phyloP scores from a whole-genome alignment of 2,113 vertebrate species.

The Erinaceus europaeus region DNA sequence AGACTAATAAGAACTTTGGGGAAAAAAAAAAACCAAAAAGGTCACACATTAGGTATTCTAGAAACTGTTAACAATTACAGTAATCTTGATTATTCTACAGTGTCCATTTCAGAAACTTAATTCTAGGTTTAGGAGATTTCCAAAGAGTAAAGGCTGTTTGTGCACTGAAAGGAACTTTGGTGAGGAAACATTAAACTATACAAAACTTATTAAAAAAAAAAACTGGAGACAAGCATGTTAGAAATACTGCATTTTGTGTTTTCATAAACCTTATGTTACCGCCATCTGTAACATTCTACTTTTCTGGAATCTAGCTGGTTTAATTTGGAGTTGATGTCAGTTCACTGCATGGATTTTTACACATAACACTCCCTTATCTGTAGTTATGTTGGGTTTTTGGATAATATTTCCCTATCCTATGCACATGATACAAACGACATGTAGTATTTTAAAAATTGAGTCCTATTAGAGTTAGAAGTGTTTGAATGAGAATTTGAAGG shows the following conservation, averaged over 20 bases:
- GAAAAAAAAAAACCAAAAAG: slow-evolving; percentile 41
- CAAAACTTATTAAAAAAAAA: slow-evolving; percentile 71
- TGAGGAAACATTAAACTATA: slow-evolving; percentile 66
- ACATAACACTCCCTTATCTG: slow-evolving; percentile 27
- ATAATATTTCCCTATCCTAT: slow-evolving; percentile 31
- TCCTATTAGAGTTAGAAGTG: background rate
- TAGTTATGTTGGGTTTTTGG: background rate
- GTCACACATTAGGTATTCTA: slow-evolving; percentile 38
- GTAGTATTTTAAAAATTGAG: background rate
- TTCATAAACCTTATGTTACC: slow-evolving; percentile 74
- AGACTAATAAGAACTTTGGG: slow-evolving; percentile 53
- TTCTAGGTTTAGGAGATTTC: slow-evolving; percentile 8
- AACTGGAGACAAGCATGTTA: slow-evolving; percentile 71
- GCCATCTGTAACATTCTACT: slow-evolving; percentile 64
- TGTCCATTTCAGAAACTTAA: slow-evolving; percentile 33
- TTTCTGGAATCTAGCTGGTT: slow-evolving; percentile 65
- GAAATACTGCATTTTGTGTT: slow-evolving; percentile 71
- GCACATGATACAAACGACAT: background rate
- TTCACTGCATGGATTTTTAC: slow-evolving; percentile 24
- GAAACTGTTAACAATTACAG: slow-evolving; percentile 46
- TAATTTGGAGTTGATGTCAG: slow-evolving; percentile 61
- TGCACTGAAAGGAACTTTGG: slow-evolving; percentile 55
- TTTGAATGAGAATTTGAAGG: background rate
- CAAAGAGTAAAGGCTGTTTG: slow-evolving; percentile 56
- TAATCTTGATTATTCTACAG: slow-evolving; percentile 39